phyloP scores from a whole-genome alignment of 2,113 vertebrate species.

The Bambusicola thoracicus region DNA sequence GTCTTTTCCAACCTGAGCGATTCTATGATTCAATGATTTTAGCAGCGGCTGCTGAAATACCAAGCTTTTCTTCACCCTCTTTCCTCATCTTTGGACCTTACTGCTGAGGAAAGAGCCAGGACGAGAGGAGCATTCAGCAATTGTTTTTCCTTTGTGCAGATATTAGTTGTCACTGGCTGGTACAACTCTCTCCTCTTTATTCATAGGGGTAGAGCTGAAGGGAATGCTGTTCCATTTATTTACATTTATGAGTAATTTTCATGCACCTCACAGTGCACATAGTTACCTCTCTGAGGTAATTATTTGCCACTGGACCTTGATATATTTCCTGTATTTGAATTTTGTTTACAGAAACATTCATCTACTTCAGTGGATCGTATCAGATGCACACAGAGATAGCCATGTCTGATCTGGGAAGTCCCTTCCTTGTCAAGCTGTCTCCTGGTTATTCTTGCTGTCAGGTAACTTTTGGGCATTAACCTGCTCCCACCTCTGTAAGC shows the following conservation, averaged over 20 bases:
- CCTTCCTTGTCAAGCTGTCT: constrained; percentile 50
- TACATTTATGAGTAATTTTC: not conserved
- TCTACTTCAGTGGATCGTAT: constrained; percentile 63
- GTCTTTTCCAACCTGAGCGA: no score
- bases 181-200: not conserved
- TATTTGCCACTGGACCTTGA: not conserved
- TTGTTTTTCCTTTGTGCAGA: not conserved
- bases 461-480: constrained; percentile 53
- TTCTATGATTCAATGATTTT: no score
- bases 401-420: constrained; percentile 69
- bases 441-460: constrained; percentile 60
- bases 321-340: not conserved
- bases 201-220: not conserved
- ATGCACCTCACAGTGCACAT: not conserved
- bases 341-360: constrained; percentile 71
- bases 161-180: not conserved
- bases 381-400: not conserved
- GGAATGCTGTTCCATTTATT: not conserved
- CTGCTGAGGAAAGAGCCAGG: not conserved
- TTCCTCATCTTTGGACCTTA: not conserved
- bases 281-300: not conserved
- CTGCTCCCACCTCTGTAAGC: not conserved
- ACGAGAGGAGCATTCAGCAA: not conserved
- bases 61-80: not conserved
- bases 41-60: not conserved